phyloP scores from a whole-genome alignment of 2,797 vertebrate species.

The Pteropus rufus region DNA sequence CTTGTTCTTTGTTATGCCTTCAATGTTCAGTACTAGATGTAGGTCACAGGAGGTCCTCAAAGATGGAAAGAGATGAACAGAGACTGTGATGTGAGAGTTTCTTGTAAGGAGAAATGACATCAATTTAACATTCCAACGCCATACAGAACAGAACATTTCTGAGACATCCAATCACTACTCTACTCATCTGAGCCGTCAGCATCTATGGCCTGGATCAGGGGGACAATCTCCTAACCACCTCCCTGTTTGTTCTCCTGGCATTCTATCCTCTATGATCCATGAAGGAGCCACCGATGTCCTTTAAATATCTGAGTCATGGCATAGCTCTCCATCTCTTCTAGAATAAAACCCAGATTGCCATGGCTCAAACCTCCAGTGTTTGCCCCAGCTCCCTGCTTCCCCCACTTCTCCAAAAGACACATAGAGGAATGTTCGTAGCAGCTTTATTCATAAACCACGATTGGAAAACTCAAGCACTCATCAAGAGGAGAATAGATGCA shows the following conservation, averaged over 20 bases:
- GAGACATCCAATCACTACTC: fast-evolving
- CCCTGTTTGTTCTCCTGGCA: neutral
- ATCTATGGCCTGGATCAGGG: neutral
- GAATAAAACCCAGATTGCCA: neutral
- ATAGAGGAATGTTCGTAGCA: fast-evolving
- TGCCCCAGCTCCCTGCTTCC: neutral
- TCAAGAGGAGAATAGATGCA: neutral
- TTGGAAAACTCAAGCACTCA: neutral
- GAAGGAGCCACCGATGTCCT: neutral
- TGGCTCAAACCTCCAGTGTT: fast-evolving
- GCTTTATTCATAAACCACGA: neutral
- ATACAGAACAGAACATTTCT: neutral
- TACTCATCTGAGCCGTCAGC: fast-evolving
- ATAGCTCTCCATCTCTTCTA: neutral
- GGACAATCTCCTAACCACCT: fast-evolving
- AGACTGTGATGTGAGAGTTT: neutral
- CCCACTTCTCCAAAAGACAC: neutral
- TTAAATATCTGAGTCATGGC: neutral
- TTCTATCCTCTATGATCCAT: neutral
- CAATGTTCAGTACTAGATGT: too few relatives aligned
- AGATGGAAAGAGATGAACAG: neutral
- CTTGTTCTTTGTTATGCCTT: too few relatives aligned
- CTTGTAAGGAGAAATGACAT: too few relatives aligned
- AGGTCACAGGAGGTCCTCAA: neutral
- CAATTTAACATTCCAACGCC: too few relatives aligned